Conservation (phyloP, 1,140 invertebrate species). For the Lordiphosa clarofinis region DNA sequence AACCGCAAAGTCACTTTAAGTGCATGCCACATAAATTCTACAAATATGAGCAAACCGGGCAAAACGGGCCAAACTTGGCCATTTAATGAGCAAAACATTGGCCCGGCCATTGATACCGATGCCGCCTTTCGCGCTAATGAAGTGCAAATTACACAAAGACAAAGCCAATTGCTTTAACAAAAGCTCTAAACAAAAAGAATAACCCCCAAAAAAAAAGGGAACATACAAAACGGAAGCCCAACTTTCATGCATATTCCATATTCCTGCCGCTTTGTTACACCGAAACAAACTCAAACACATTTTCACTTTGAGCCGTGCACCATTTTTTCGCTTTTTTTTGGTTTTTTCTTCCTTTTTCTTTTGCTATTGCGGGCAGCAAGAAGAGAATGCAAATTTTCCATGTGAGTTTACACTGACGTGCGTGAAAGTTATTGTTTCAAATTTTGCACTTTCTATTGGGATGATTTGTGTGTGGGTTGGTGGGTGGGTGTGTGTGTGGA, state of each 20-base stretch:
- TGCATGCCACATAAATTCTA: conserved; percentile 55
- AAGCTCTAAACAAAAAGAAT: conserved; percentile 47
- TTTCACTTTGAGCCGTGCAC: conserved; percentile 53
- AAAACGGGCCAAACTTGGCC: conserved; percentile 4
- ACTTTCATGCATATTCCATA: conserved; percentile 41
- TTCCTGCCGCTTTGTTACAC: conserved; percentile 48
- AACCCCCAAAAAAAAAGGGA: too few species aligned
- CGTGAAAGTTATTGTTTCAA: conserved; percentile 76
- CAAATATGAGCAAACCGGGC: conserved; percentile 28
- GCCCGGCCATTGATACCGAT: too few species aligned
- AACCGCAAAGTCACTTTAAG: conserved; percentile 67
- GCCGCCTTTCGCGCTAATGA: conserved; percentile 58
- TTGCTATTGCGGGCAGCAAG: background rate
- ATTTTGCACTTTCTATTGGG: conserved; percentile 70
- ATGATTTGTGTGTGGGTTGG: too few species aligned
- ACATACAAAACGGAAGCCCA: conserved; percentile 14
- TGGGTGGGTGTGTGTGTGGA: conserved; percentile 20
- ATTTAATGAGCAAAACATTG: conserved; percentile 29
- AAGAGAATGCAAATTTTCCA: conserved; percentile 59
- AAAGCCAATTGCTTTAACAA: conserved; percentile 59
- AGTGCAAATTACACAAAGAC: conserved; percentile 76
- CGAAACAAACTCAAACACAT: conserved; percentile 63
- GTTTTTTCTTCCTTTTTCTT: conserved; percentile 7
- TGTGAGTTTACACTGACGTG: conserved; percentile 67
- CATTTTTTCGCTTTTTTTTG: conserved; percentile 7